Evolutionary conservation across 2,797 vertebrate genomes (phyloP), one percentile per base, ranked within the genome.

Genomic region (Cyclura pinguis): DNA sequence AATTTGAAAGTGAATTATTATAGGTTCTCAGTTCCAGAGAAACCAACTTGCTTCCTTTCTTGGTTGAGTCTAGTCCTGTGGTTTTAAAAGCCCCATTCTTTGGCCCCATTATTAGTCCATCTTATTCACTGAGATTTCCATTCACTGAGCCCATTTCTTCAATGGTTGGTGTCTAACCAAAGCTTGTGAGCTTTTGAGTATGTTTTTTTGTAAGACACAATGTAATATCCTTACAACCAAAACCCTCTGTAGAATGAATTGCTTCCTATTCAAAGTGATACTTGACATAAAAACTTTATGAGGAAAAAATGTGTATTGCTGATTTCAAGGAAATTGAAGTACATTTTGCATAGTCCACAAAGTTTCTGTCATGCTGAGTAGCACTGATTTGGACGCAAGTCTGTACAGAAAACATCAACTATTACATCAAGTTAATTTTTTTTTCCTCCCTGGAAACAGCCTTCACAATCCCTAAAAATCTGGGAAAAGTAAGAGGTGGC

Each of bases 1-100:
- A 94, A 95, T 87, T 92, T 94, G 92, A 93, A 95, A 96, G 93
- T 91, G 96, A 96, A 95, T 96, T 96, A 95, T 95, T 94, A 92
- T 92, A 92, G 64, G 92, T 93, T 93, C 95, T 96, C 89, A 77
- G 89, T 94, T 96, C 95, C 87, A 93, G 95, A 96, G 93, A 94
- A 95, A 96, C 95, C 95, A 88, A n/a, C 76, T 52, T 57, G 89
- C 95, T 96, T 96, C 96, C 96, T 96, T 96, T 94, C 95, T 87
- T 95, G 95, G 95, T 94, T 94, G 94, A 27, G 93, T 94, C 92
- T 89, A 92, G 93, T 64, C 90, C 90, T 18, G 90, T 4, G 92
- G 90, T 89, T 81, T 94, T 90, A 1, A 55, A 87, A 1, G 83
- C 88, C 89, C 73, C 67, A 67, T 84, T 91, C 76, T 94, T 91